Percentiles rank a stretch among this genome's conserved stretches.
These are phyloP conservation scores for Petrocephalus zakoni DNA, from an alignment of 2,113 vertebrate species.

Conservation along the genomic window DNA sequence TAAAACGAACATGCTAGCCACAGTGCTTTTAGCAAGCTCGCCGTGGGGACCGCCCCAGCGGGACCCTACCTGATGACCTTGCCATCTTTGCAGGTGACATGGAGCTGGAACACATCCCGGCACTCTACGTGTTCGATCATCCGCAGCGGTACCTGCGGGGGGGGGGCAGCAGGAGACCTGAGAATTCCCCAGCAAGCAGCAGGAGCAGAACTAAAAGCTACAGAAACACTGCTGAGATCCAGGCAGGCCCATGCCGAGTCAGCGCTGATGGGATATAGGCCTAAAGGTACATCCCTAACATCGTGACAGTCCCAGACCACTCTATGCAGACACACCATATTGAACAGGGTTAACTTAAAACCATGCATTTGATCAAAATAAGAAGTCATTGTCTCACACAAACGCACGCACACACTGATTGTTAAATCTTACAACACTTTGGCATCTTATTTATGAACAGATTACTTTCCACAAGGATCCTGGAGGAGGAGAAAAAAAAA, in stretches of 20 bases:
- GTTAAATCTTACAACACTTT: not conserved
- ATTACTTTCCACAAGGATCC: not conserved
- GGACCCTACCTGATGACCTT: slow-evolving; percentile 84
- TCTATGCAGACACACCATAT: not conserved
- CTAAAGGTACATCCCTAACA: not conserved
- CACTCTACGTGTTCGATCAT: slow-evolving; percentile 90
- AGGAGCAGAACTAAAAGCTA: not conserved
- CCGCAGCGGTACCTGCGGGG: slow-evolving; percentile 84
- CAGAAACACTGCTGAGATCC: not conserved
- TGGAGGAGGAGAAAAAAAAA: not conserved
- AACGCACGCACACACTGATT: not conserved
- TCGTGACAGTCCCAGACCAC: not conserved
- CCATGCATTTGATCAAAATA: not conserved
- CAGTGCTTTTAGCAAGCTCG: not conserved
- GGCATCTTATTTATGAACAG: not conserved
- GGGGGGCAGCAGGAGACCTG: not conserved
- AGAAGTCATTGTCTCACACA: not conserved
- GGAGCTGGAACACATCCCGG: slow-evolving; percentile 92
- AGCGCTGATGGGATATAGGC: not conserved
- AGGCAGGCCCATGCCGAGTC: not conserved
- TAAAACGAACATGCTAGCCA: no score
- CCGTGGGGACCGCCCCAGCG: not conserved
- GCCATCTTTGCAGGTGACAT: slow-evolving; percentile 95
- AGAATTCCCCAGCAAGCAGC: not conserved
- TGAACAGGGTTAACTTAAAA: not conserved